These are phyloP conservation scores for Parotocinclus haroldoi DNA, from an alignment of 2,797 vertebrate species.

Conservation along the genomic window DNA sequence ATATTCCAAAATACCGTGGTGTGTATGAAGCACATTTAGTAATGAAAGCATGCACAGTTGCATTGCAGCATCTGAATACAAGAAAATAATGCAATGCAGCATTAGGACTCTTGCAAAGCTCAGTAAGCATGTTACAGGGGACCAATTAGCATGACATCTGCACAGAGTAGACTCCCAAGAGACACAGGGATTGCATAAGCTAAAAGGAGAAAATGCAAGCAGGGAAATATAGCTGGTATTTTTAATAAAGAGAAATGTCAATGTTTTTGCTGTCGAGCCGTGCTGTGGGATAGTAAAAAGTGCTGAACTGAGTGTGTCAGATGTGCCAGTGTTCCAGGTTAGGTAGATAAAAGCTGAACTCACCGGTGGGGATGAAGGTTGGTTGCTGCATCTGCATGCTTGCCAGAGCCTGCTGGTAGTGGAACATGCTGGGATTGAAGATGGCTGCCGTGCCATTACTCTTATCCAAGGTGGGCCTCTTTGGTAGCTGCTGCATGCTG, in stretches of 20 bases:
- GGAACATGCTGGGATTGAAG: constrained; percentile 93
- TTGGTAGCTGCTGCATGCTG: constrained; percentile 88
- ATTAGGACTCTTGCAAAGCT: constrained; percentile 24
- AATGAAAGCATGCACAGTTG: constrained; percentile 1
- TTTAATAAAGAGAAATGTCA: neutral
- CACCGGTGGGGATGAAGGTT: constrained; percentile 89
- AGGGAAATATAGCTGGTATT: constrained; percentile 59
- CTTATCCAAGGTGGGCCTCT: constrained; percentile 92
- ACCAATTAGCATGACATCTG: constrained; percentile 33
- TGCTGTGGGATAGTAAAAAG: neutral
- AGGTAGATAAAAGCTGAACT: constrained; percentile 51
- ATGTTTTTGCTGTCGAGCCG: constrained; percentile 13
- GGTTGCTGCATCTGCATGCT: constrained; percentile 96
- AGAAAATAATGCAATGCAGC: constrained; percentile 23
- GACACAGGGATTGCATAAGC: constrained; percentile 27
- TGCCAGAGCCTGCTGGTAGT: constrained; percentile 96
- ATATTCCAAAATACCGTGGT: neutral
- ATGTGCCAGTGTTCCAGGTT: neutral
- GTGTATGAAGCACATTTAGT: neutral
- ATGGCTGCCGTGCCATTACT: constrained; percentile 85
- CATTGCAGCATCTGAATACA: constrained; percentile 8
- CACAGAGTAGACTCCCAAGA: constrained; percentile 25
- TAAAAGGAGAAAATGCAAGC: constrained; percentile 53
- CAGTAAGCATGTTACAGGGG: constrained; percentile 27
- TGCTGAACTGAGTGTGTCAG: neutral